Evolutionary conservation across 2,797 vertebrate genomes (phyloP).

Genomic region (Silurus aristotelis): DNA sequence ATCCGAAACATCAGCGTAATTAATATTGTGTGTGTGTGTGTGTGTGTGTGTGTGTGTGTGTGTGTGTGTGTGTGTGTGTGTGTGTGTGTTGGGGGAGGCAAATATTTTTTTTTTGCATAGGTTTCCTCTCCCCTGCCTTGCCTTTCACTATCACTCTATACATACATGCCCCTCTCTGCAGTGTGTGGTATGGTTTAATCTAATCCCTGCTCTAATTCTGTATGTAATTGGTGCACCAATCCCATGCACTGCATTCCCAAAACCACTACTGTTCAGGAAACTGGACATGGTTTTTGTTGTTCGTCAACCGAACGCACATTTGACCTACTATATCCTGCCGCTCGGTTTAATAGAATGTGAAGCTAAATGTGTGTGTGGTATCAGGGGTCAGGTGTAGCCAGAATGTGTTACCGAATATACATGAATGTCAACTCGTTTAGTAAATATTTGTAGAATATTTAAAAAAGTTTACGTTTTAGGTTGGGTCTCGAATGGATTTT

Average conservation of each 20-base stretch:
- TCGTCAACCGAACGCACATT: background rate
- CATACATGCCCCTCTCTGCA: background rate
- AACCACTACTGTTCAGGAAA: conserved; percentile 45
- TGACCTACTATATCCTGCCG: background rate
- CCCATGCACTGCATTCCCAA: conserved; percentile 15
- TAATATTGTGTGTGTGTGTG: background rate
- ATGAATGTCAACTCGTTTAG: background rate
- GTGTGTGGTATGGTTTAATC: conserved; percentile 32
- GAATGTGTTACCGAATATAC: conserved; percentile 25
- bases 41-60: conserved; percentile 3
- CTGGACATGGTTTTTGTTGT: background rate
- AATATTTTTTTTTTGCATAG: background rate
- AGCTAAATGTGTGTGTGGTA: background rate
- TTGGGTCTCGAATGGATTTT: background rate
- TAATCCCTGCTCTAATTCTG: conserved; percentile 46
- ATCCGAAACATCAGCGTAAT: conserved; percentile 23
- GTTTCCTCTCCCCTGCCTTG: background rate
- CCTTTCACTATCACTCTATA: conserved; percentile 14
- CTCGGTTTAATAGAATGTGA: background rate
- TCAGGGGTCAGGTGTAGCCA: conserved; percentile 23
- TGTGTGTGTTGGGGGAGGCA: background rate
- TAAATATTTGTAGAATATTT: background rate
- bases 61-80: background rate
- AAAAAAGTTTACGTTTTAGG: background rate
- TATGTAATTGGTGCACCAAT: conserved; percentile 42